phyloP scores from a whole-genome alignment of 2,888 invertebrate genomes.

The Calameuta pallipes region DNA sequence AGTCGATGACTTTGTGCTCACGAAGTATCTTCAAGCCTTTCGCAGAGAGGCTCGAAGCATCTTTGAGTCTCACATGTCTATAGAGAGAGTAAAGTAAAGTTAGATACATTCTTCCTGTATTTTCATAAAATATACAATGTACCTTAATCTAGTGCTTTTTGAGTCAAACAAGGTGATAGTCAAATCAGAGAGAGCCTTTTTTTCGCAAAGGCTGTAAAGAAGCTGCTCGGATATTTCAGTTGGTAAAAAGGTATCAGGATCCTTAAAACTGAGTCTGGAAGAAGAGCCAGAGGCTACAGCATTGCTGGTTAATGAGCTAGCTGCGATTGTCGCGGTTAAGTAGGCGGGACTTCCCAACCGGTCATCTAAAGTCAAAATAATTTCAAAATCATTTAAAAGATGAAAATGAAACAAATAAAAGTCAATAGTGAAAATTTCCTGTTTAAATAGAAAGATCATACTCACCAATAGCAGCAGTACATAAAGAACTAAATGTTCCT shows the following conservation, averaged over 20 bases:
- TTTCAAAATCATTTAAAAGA: not conserved
- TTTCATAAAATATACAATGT: slow-evolving; percentile 11
- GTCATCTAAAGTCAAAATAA: slow-evolving; percentile 10
- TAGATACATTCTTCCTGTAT: not conserved
- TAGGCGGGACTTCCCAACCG: slow-evolving; percentile 10
- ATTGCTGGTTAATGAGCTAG: slow-evolving; percentile 34
- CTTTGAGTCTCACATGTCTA: slow-evolving; percentile 71
- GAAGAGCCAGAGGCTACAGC: slow-evolving; percentile 35
- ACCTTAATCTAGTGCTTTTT: slow-evolving; percentile 71
- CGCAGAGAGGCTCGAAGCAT: slow-evolving; percentile 71
- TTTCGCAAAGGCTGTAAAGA: slow-evolving; percentile 70
- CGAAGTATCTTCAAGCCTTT: slow-evolving; percentile 72
- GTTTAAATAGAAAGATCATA: slow-evolving; percentile 6
- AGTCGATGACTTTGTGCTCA: slow-evolving; percentile 73
- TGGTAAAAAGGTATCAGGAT: slow-evolving; percentile 71
- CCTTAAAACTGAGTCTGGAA: slow-evolving; percentile 65
- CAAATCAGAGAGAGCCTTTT: slow-evolving; percentile 71
- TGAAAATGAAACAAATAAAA: not conserved
- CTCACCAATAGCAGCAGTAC: slow-evolving; percentile 30
- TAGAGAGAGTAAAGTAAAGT: slow-evolving; percentile 38
- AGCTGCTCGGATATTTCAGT: slow-evolving; percentile 72
- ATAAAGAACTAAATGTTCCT: slow-evolving; percentile 27
- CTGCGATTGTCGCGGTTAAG: slow-evolving; percentile 6
- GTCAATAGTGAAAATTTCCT: not conserved
- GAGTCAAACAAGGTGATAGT: slow-evolving; percentile 73